Conservation (phyloP, 64 coral and sea anemone genomes). For the Pocillopora damicornis region DNA sequence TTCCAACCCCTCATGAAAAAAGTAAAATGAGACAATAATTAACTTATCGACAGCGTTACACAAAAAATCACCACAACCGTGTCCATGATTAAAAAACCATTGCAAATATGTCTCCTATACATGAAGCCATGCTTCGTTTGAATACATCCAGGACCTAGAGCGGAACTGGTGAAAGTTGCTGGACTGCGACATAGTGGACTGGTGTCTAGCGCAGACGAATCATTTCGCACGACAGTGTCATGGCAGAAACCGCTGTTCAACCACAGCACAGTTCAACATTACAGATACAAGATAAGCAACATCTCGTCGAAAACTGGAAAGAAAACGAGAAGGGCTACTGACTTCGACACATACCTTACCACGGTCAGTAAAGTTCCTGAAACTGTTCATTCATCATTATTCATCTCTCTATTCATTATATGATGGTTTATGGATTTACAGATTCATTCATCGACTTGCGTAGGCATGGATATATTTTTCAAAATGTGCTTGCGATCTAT, state of each 20-base stretch:
- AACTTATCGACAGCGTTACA: too few species aligned
- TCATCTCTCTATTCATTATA: too few species aligned
- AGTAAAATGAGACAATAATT: too few species aligned
- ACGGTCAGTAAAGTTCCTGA: neutral
- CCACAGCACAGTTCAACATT: neutral
- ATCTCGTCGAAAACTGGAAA: neutral
- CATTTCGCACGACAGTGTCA: neutral
- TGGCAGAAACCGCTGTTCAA: conserved; percentile 29
- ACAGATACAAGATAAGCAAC: conserved; percentile 15
- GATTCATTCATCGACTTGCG: too few species aligned
- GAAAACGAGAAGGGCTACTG: neutral
- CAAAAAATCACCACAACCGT: too few species aligned
- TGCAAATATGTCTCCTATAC: neutral
- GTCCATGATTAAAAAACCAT: too few species aligned
- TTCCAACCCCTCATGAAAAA: too few species aligned
- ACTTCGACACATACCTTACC: neutral
- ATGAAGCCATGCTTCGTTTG: neutral
- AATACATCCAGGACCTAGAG: neutral
- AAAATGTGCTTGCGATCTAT: too few species aligned
- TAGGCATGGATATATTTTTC: too few species aligned
- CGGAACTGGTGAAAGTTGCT: conserved; percentile 3
- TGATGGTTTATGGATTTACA: too few species aligned
- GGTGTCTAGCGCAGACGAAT: neutral
- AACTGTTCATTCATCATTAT: neutral
- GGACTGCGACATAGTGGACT: neutral